Evolutionary conservation across 2,888 invertebrate species (phyloP).

Genomic region (Protonemura montana): DNA sequence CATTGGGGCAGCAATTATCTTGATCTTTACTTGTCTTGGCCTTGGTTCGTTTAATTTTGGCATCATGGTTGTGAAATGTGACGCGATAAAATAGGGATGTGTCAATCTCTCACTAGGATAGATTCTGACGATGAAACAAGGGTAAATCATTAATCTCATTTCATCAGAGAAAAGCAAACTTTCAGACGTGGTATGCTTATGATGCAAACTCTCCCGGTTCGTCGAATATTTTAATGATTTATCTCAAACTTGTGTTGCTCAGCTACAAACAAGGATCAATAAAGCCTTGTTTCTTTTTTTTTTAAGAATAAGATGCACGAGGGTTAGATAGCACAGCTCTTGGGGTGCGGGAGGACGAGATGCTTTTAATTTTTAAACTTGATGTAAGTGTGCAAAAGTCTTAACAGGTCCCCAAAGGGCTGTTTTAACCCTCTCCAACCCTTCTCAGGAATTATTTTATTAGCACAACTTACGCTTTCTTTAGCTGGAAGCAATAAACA

Average conservation of each 20-base stretch:
- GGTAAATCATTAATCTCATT: background rate
- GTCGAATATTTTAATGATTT: slow-evolving; percentile 35
- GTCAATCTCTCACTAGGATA: too few relatives aligned
- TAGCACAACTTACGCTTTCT: slow-evolving; percentile 42
- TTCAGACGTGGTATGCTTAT: background rate
- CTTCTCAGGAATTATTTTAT: slow-evolving; percentile 45
- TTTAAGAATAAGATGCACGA: background rate
- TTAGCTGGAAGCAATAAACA: slow-evolving; percentile 42
- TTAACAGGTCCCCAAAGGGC: slow-evolving; percentile 46
- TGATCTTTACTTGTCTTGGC: too few relatives aligned
- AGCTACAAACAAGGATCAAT: slow-evolving; percentile 37
- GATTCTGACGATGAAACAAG: background rate
- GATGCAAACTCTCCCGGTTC: background rate
- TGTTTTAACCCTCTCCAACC: slow-evolving; percentile 43
- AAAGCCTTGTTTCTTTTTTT: slow-evolving; percentile 39
- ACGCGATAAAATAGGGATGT: too few relatives aligned
- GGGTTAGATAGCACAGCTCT: background rate
- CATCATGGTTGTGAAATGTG: too few relatives aligned
- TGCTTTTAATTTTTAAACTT: slow-evolving; percentile 48
- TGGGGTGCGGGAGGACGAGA: background rate
- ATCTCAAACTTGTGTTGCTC: slow-evolving; percentile 39
- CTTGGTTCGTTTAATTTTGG: too few relatives aligned
- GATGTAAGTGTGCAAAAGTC: slow-evolving; percentile 46
- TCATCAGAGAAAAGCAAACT: background rate
- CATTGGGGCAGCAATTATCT: too few relatives aligned